Conservation (phyloP, 2,113 vertebrate genomes). For the Lycaon pictus region DNA sequence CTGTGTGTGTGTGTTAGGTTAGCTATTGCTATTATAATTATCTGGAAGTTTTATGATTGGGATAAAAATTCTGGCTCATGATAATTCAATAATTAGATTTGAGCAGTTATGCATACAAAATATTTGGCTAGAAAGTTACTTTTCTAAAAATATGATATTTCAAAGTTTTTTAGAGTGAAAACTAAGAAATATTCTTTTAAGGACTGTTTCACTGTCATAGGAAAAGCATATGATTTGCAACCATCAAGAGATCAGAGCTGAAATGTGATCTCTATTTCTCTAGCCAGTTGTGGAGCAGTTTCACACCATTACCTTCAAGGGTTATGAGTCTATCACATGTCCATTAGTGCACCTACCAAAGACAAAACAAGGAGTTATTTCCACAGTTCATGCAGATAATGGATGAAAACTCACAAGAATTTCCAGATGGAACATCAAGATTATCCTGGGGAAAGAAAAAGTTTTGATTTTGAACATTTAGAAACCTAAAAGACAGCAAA, state of each 20-base stretch:
- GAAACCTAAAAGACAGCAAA: not conserved
- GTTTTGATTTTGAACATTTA: constrained; percentile 46
- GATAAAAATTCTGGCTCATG: not conserved
- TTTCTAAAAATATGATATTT: not conserved
- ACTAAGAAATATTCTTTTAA: not conserved
- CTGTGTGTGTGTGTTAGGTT: not conserved
- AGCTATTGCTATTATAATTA: not conserved
- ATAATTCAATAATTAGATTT: not conserved
- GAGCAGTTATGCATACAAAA: not conserved
- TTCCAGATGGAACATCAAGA: constrained; percentile 48
- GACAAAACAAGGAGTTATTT: constrained; percentile 75
- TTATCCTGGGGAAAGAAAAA: not conserved
- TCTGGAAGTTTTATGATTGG: not conserved
- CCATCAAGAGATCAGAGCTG: constrained; percentile 35
- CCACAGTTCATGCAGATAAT: constrained; percentile 52
- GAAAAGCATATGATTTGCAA: not conserved
- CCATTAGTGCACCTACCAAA: constrained; percentile 72
- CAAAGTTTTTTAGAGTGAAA: constrained; percentile 10
- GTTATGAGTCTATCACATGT: constrained; percentile 53
- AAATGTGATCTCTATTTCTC: constrained; percentile 61
- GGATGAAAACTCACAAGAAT: constrained; percentile 51
- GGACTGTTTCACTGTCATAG: not conserved
- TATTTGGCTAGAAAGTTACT: not conserved
- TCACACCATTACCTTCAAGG: constrained; percentile 65
- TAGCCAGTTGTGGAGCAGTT: constrained; percentile 57